A percentile compares a stretch with the other conserved stretches of the same genome.
Evolutionary conservation across 2,113 vertebrate genomes (phyloP).

Genomic region (Leucoraja erinaceus): DNA sequence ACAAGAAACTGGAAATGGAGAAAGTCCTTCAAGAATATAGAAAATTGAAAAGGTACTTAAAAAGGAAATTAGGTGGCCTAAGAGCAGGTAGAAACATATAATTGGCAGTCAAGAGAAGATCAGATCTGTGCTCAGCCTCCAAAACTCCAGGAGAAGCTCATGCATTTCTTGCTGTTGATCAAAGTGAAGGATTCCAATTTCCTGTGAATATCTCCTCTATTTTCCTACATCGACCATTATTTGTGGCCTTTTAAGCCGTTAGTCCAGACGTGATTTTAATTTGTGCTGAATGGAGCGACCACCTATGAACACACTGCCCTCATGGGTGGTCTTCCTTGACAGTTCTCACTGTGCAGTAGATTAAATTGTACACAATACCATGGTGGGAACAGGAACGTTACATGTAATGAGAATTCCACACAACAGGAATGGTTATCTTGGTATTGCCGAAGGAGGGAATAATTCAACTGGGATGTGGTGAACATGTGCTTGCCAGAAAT

Average conservation of each 20-base stretch:
- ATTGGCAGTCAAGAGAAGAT: too few relatives aligned
- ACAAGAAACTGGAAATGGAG: too few relatives aligned
- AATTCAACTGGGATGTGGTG: neutral
- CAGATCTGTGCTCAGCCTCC: too few relatives aligned
- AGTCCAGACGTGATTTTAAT: neutral
- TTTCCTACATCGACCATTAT: neutral
- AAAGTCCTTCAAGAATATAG: too few relatives aligned
- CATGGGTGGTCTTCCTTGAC: slow-evolving; percentile 18
- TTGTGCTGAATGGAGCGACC: slow-evolving; percentile 17
- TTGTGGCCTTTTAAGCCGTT: neutral
- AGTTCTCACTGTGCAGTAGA: neutral
- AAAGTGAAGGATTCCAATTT: neutral
- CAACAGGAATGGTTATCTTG: neutral
- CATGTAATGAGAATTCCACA: slow-evolving; percentile 8
- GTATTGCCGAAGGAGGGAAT: neutral
- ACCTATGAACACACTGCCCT: slow-evolving; percentile 18
- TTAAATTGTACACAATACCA: slow-evolving; percentile 2
- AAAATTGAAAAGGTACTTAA: too few relatives aligned
- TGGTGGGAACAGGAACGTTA: slow-evolving; percentile 1
- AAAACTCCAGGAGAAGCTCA: neutral
- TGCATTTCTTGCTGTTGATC: neutral
- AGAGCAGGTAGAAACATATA: too few relatives aligned
- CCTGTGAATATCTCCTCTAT: neutral
- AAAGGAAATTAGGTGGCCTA: too few relatives aligned
- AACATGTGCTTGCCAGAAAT: slow-evolving; percentile 21